A percentile compares a stretch with the other conserved stretches of the same genome.
Evolutionary conservation across 2,113 vertebrate species (phyloP).

Genomic region (Pogona vitticeps): DNA sequence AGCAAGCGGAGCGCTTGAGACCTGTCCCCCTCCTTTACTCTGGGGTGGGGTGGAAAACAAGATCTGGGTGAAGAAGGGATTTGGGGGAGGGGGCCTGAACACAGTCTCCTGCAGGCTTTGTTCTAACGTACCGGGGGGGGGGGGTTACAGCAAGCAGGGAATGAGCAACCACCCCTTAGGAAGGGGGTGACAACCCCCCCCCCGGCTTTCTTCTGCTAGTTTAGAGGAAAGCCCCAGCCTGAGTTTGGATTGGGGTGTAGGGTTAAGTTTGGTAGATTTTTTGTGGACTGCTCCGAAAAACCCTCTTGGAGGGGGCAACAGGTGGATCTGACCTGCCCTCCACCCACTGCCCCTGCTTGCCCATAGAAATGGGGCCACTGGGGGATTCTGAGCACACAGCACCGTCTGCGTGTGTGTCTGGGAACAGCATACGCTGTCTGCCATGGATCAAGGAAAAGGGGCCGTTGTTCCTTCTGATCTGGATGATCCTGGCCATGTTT

Average conservation of each 20-base stretch:
- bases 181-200: too few species aligned
- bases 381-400: background rate
- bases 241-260: background rate
- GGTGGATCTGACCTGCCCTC: background rate
- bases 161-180: fast-evolving
- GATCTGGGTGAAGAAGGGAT: background rate
- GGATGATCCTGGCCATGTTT: too few species aligned
- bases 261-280: too few species aligned
- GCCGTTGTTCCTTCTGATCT: background rate
- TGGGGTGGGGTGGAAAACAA: too few species aligned
- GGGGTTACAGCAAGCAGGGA: background rate
- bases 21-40: too few species aligned
- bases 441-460: background rate
- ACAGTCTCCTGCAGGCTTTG: background rate
- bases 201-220: background rate
- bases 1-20: background rate
- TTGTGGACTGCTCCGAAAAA: too few species aligned
- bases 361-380: background rate
- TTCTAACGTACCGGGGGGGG: too few species aligned
- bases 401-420: background rate
- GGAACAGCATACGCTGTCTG: background rate
- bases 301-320: background rate
- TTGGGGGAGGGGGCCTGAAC: background rate
- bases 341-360: background rate
- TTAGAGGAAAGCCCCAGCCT: background rate